Evolutionary conservation across 2,113 vertebrate species (phyloP).

Genomic region (Pandion haliaetus): DNA sequence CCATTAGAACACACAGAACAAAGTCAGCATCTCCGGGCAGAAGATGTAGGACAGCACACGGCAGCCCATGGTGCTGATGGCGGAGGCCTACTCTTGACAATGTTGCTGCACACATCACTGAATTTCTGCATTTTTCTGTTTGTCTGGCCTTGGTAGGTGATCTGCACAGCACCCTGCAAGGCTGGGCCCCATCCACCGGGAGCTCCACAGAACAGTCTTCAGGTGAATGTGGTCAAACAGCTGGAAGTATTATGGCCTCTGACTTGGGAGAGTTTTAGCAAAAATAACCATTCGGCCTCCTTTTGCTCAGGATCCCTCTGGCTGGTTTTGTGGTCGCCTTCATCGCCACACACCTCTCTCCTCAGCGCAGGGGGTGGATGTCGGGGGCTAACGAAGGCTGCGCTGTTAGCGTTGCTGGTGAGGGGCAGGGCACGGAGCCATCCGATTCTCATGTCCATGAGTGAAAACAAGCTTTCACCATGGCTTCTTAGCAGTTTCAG

Average conservation of each 20-base stretch:
- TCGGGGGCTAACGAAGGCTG: fast-evolving
- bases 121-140: fast-evolving
- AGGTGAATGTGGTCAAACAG: not conserved
- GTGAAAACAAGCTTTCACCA: not conserved
- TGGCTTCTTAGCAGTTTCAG: not conserved
- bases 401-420: fast-evolving
- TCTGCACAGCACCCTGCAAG: fast-evolving
- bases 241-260: fast-evolving
- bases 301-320: fast-evolving
- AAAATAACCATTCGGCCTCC: not conserved
- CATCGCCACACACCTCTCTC: not conserved
- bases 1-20: not conserved
- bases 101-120: fast-evolving
- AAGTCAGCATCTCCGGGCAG: not conserved
- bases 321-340: fast-evolving
- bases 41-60: not conserved
- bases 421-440: not conserved
- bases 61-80: not conserved
- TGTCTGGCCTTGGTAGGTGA: not conserved
- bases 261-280: not conserved
- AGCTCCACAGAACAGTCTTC: not conserved
- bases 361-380: fast-evolving
- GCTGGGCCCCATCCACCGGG: fast-evolving
- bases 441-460: fast-evolving
- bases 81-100: not conserved